phyloP scores from a whole-genome alignment of 2,113 vertebrate species.

The Collichthys lucidus region DNA sequence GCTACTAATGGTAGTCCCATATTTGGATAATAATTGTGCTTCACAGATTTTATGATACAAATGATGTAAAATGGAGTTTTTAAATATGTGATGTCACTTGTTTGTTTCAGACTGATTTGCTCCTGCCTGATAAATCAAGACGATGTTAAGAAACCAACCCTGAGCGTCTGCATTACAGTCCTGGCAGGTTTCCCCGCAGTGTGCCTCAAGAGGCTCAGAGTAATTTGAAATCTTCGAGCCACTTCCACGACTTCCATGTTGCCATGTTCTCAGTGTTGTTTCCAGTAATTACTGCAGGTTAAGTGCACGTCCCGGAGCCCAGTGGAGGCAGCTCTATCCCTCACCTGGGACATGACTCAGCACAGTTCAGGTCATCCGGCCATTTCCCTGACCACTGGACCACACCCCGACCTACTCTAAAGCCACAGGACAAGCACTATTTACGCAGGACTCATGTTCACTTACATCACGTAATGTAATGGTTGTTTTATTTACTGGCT shows the following conservation, averaged over 20 bases:
- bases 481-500: constrained; percentile 74
- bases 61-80: not conserved
- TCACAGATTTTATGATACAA: constrained; percentile 17
- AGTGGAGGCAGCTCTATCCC: constrained; percentile 79
- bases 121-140: constrained; percentile 45
- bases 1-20: not conserved
- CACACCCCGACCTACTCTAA: constrained; percentile 81
- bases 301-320: constrained; percentile 82
- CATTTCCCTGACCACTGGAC: constrained; percentile 81
- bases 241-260: constrained; percentile 78
- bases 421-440: constrained; percentile 77
- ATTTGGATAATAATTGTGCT: not conserved
- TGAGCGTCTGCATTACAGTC: constrained; percentile 54
- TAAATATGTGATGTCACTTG: constrained; percentile 2
- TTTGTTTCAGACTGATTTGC: constrained; percentile 39
- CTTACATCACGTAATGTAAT: constrained; percentile 79
- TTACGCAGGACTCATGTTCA: constrained; percentile 66
- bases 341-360: constrained; percentile 85
- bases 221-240: constrained; percentile 79
- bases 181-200: constrained; percentile 61
- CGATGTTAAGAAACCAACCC: constrained; percentile 52
- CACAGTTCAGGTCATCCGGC: constrained; percentile 80
- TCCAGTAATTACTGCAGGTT: constrained; percentile 85
- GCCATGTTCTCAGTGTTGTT: constrained; percentile 81
- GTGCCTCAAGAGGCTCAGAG: constrained; percentile 68